Percentiles rank a stretch among this genome's conserved stretches.
Conservation (phyloP, 92 coral and sea anemone genomes). For the Chrysogorgia sp. region DNA sequence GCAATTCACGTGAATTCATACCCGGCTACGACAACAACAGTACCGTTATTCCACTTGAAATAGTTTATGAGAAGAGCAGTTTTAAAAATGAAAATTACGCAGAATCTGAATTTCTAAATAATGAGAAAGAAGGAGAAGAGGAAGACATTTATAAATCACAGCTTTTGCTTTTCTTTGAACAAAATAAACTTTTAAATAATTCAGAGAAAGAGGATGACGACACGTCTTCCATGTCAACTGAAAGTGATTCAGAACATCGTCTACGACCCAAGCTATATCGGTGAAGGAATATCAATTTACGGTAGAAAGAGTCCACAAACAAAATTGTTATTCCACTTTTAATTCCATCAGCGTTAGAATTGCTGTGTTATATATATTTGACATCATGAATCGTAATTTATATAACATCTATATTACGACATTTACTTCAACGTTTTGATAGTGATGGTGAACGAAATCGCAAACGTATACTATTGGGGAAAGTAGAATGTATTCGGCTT, state of each 20-base stretch:
- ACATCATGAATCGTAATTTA: no score
- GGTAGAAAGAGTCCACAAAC: no score
- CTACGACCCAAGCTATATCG: no score
- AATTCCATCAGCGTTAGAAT: no score
- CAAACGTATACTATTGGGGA: no score
- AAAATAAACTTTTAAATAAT: constrained; percentile 43
- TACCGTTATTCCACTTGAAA: constrained; percentile 30
- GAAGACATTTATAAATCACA: constrained; percentile 91
- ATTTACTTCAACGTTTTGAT: no score
- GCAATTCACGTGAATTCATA: constrained; percentile 22
- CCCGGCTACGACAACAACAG: constrained; percentile 24
- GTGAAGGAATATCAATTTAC: no score
- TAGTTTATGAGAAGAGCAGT: constrained; percentile 33
- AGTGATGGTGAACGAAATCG: no score
- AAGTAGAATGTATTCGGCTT: no score
- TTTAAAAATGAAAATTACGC: constrained; percentile 23
- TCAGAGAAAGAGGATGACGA: neutral
- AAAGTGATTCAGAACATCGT: constrained; percentile 9
- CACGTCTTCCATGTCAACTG: constrained; percentile 15
- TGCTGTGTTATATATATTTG: no score
- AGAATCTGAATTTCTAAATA: constrained; percentile 27
- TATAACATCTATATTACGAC: no score
- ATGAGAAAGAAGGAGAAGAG: constrained; percentile 74
- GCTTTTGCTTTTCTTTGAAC: constrained; percentile 80
- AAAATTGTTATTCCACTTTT: no score